These are phyloP conservation scores for Tupiocoris notatus DNA, from an alignment of 2,888 invertebrate genomes.

Conservation along the genomic window DNA sequence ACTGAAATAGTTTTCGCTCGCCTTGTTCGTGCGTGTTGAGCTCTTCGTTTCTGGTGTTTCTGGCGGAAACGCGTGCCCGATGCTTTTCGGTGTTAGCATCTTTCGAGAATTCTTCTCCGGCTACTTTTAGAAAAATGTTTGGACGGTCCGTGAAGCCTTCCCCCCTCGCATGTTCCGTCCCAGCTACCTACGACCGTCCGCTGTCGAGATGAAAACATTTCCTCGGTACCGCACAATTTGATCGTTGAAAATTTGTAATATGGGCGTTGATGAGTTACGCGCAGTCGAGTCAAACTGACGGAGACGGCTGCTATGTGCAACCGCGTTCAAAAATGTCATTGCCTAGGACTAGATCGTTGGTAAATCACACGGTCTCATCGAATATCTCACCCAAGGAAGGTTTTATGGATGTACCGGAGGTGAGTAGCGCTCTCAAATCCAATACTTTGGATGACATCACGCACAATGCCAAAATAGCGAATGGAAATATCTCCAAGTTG, in stretches of 20 bases:
- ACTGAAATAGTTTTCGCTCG: neutral
- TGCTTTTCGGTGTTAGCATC: no score
- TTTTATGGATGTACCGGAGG: constrained; percentile 47
- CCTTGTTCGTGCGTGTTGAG: neutral
- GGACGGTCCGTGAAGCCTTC: neutral
- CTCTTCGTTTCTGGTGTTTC: neutral
- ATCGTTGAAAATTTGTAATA: neutral
- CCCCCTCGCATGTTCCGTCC: neutral
- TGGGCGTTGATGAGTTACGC: neutral
- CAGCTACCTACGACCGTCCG: neutral
- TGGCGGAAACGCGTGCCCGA: neutral
- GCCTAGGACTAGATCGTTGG: constrained; percentile 55
- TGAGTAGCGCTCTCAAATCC: constrained; percentile 45
- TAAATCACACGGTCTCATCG: constrained; percentile 55
- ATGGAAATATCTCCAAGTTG: constrained; percentile 35
- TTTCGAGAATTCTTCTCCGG: neutral
- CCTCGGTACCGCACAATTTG: neutral
- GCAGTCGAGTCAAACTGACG: neutral
- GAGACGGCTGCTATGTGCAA: neutral
- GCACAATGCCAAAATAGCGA: constrained; percentile 43
- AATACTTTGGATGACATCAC: constrained; percentile 47
- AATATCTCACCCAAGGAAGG: constrained; percentile 51
- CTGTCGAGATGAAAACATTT: neutral
- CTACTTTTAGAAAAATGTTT: neutral
- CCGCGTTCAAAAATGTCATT: constrained; percentile 52